Base-by-base conservation (phyloP, 1,140 invertebrate species). In the Gryllus bimaculatus region DNA sequence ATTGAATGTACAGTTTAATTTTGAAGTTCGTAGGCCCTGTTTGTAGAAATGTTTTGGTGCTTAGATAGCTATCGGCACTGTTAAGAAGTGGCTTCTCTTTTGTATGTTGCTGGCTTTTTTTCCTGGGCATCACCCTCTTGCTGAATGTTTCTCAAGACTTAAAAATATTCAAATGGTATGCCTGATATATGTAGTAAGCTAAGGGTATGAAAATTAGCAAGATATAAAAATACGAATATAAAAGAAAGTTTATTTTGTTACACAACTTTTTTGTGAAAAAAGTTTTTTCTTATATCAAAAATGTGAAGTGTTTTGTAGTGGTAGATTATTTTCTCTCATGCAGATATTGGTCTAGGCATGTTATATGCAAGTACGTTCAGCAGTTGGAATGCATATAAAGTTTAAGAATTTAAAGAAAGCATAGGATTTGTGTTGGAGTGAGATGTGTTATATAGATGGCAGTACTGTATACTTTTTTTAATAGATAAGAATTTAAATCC, bases 201-300 rank as follows among this genome's bases (percentile, higher is more conserved):
- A 49, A 79, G 74, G 66, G 39, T 73, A 78, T n/a, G 66, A 54
- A 48, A 74, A 74, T 20, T 73, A 75, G 78, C 20, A 75, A 47
- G 73, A 74, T 74, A 78, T 74, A 73, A 74, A 54, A 78, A 78
- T 75, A 66, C 54, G 54, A 66, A 66, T 66, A 66, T 66, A 79
- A 79, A 75, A 66, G 73, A 79, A 79, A 79, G 73, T 79, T 79
- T 79, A 79, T 79, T 79, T 79, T 79, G 78, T 79, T 79, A 79
- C 74, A 79, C 13, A 79, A 79, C 73, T 75, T 79, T 77, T 79
- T 79, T 79, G 78, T 79, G 78, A 79, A 79, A 49, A 79, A 74
- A 79, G 21, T 21, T 79, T 77, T 47, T 77, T 20, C 20, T 79
- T 47, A 47, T 75, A 75, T 74, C 12, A 79, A 48, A 79, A 75